These are phyloP conservation scores for Entomobrya multifasciata DNA, from an alignment of 2,888 invertebrate species.

Conservation along the genomic window DNA sequence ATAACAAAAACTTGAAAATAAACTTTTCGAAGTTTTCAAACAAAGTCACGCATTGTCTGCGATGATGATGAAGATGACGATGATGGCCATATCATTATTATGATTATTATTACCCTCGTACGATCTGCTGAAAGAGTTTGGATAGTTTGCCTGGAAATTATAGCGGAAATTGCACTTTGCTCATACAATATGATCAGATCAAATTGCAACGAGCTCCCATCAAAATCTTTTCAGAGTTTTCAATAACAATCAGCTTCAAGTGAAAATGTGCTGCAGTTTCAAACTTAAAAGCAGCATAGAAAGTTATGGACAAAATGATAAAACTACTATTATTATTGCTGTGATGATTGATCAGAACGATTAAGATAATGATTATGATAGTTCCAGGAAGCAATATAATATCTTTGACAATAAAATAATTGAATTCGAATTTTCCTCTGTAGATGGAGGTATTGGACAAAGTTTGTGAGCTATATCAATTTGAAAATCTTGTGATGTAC, in stretches of 20 bases:
- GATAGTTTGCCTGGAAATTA: neutral
- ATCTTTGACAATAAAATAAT: no score
- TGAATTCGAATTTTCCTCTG: no score
- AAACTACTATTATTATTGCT: conserved; percentile 16
- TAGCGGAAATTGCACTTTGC: no score
- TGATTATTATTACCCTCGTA: neutral
- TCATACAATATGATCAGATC: neutral
- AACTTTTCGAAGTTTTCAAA: no score
- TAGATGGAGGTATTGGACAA: no score
- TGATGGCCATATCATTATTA: neutral
- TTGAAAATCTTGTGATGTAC: no score
- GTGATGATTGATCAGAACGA: neutral
- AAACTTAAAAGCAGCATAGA: neutral
- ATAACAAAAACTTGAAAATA: neutral
- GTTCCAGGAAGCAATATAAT: neutral
- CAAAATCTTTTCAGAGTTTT: neutral
- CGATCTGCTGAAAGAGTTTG: neutral
- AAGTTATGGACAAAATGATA: conserved; percentile 4
- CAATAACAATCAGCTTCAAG: conserved; percentile 47
- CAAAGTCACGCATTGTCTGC: conserved; percentile 30
- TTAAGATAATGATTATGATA: neutral
- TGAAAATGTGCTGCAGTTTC: conserved; percentile 13
- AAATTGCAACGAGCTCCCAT: neutral
- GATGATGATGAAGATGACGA: neutral
- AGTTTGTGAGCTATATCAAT: no score